These are phyloP conservation scores for Nematopogon swammerdamellus DNA, from an alignment of 2,888 invertebrate species.

Conservation along the genomic window DNA sequence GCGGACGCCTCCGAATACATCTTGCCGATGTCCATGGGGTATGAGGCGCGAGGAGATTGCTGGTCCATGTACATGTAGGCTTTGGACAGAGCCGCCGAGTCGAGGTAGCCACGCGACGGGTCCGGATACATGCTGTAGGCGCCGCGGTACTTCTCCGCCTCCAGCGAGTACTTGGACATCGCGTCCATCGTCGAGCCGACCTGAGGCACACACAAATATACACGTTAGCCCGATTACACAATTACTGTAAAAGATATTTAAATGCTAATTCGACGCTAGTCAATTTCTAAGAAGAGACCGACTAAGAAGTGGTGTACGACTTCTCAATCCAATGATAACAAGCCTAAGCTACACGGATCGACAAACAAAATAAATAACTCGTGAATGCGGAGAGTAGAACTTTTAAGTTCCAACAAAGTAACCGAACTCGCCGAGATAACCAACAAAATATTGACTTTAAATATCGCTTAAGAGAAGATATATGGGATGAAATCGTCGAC, in stretches of 20 bases:
- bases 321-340: too few relatives aligned
- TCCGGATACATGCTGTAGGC: conserved; percentile 74
- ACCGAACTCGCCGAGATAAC: neutral
- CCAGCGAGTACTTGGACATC: conserved; percentile 73
- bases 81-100: conserved; percentile 69
- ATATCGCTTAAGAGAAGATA: conserved; percentile 6
- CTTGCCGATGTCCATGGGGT: conserved; percentile 64
- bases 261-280: neutral
- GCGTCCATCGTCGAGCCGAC: conserved; percentile 73
- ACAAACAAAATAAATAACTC: neutral
- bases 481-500: neutral
- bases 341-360: neutral
- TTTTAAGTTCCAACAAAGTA: neutral
- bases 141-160: conserved; percentile 72
- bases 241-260: conserved; percentile 16
- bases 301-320: neutral
- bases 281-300: neutral
- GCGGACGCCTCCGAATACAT: conserved; percentile 64
- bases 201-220: too few relatives aligned
- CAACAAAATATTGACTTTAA: conserved; percentile 3
- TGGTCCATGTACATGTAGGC: conserved; percentile 77
- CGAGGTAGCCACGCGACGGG: conserved; percentile 68
- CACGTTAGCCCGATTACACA: too few relatives aligned
- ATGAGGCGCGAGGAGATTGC: conserved; percentile 45
- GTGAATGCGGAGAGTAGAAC: neutral